Conservation (phyloP, 2,113 vertebrate genomes). For the Cyprinus carpio region DNA sequence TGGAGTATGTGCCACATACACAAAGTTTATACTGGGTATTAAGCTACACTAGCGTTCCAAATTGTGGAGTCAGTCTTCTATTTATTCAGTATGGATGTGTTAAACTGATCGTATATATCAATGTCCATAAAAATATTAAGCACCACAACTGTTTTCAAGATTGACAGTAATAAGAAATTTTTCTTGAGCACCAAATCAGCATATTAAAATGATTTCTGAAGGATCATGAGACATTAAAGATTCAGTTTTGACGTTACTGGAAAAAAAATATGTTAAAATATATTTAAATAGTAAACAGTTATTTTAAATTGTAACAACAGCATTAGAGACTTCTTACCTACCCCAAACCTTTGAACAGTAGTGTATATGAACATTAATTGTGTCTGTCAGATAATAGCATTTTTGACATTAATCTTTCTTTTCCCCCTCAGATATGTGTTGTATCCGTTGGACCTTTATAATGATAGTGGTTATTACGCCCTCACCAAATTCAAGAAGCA, state of each 20-base stretch:
- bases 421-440: slow-evolving; percentile 85
- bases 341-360: background rate
- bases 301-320: too few relatives aligned
- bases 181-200: too few relatives aligned
- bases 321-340: background rate
- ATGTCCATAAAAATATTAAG: too few relatives aligned
- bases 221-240: too few relatives aligned
- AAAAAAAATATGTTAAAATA: too few relatives aligned
- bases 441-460: slow-evolving; percentile 97
- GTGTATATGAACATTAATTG: background rate
- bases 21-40: background rate
- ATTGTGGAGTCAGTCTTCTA: background rate
- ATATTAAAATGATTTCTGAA: too few relatives aligned
- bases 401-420: background rate
- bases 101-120: too few relatives aligned
- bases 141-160: too few relatives aligned
- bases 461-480: slow-evolving; percentile 97
- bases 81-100: background rate
- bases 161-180: too few relatives aligned
- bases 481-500: slow-evolving; percentile 99
- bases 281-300: too few relatives aligned
- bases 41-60: background rate
- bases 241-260: too few relatives aligned
- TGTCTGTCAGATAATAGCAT: background rate
- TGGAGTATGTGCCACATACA: slow-evolving; percentile 86